Evolutionary conservation across 2,113 vertebrate genomes (phyloP).

Genomic region (Nesogale talazaci): DNA sequence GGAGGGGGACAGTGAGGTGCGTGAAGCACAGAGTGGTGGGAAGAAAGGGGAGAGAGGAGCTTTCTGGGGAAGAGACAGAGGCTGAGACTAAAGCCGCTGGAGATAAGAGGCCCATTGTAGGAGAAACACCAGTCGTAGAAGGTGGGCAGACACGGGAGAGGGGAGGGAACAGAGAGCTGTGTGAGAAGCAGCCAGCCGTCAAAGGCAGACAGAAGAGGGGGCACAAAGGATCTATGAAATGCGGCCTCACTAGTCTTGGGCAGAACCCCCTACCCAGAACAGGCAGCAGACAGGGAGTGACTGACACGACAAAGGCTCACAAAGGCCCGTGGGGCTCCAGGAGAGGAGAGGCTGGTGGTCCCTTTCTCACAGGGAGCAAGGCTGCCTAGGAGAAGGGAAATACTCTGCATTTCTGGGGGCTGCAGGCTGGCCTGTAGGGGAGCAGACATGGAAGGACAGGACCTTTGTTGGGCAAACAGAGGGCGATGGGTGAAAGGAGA

Average conservation of each 20-base stretch:
- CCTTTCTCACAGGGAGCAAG: neutral
- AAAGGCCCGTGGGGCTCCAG: neutral
- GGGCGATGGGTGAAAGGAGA: slow-evolving; percentile 12
- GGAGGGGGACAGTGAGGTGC: no score
- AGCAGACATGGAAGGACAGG: neutral
- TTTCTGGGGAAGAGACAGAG: neutral
- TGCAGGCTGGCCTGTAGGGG: neutral
- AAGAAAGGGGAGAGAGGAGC: neutral
- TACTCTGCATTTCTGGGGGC: neutral
- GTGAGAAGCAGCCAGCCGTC: neutral
- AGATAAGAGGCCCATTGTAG: neutral
- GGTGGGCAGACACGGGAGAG: neutral
- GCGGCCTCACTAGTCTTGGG: neutral
- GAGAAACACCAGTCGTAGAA: neutral
- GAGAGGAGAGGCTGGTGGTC: neutral
- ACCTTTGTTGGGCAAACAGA: neutral
- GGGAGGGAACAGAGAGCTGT: neutral
- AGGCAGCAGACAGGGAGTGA: neutral
- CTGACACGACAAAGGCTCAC: no score
- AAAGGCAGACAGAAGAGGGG: neutral
- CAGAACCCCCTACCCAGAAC: neutral
- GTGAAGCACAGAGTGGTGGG: neutral
- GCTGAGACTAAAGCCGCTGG: neutral
- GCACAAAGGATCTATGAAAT: neutral
- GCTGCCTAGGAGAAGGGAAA: neutral